A percentile compares a stretch with the other conserved stretches of the same genome.
These are phyloP conservation scores for Caranx ignobilis DNA, from an alignment of 2,113 vertebrate species.

Conservation along the genomic window DNA sequence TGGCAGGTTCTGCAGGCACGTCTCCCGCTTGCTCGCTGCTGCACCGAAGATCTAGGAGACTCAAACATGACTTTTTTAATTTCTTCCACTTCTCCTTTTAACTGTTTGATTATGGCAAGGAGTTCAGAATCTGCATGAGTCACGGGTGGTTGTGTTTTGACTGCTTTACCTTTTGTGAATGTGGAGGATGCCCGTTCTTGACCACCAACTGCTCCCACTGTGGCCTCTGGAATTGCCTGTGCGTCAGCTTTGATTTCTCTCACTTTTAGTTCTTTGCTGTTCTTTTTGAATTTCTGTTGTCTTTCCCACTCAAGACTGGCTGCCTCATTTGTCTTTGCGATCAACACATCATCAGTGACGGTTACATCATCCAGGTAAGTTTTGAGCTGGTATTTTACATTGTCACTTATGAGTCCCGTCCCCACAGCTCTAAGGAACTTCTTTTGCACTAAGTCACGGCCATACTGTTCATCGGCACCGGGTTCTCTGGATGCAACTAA, in stretches of 20 bases:
- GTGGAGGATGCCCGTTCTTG: neutral
- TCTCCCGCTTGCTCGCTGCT: no score
- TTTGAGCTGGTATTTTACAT: conserved; percentile 54
- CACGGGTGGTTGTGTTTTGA: neutral
- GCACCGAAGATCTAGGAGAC: no score
- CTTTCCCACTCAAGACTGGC: conserved; percentile 52
- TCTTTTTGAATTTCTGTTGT: conserved; percentile 44
- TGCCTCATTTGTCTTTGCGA: conserved; percentile 46
- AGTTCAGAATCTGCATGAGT: conserved; percentile 31
- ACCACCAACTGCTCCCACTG: neutral
- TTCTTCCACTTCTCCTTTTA: conserved; percentile 34
- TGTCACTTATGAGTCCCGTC: conserved; percentile 24
- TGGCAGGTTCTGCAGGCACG: no score
- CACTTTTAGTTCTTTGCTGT: conserved; percentile 10
- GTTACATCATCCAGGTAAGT: conserved; percentile 31
- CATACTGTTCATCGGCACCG: conserved; percentile 39
- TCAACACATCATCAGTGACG: conserved; percentile 32
- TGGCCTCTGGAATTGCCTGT: neutral
- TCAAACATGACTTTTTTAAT: no score
- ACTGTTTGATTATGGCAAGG: neutral
- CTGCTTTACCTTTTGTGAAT: neutral
- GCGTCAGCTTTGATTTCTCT: conserved; percentile 29
- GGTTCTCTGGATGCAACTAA: conserved; percentile 23
- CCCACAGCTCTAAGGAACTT: conserved; percentile 27
- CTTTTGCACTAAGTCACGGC: conserved; percentile 46